A percentile compares a stretch with the other conserved stretches of the same genome.
Conservation (phyloP, 2,797 vertebrate genomes). For the Leptodactylus fallax region DNA sequence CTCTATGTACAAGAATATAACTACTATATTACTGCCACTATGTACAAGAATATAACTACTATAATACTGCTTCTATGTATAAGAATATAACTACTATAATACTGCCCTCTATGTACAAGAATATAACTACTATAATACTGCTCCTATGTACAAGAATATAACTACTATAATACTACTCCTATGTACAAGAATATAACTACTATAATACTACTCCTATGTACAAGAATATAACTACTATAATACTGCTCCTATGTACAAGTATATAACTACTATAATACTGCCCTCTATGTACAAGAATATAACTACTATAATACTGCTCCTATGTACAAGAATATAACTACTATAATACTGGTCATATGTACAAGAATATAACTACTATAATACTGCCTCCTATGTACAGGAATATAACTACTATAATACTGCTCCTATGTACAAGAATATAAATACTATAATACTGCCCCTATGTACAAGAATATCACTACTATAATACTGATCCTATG, state of each 20-base stretch:
- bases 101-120: background rate
- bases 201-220: background rate
- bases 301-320: background rate
- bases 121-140: background rate
- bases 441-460: slow-evolving; percentile 2
- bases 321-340: background rate
- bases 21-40: background rate
- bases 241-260: background rate
- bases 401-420: slow-evolving; percentile 13
- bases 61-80: background rate
- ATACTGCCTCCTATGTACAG: background rate
- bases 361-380: background rate
- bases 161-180: slow-evolving; percentile 5
- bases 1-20: background rate
- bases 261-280: background rate
- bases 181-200: background rate
- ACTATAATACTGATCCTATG: background rate
- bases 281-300: background rate
- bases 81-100: background rate
- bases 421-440: background rate
- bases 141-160: background rate
- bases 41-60: slow-evolving; percentile 3
- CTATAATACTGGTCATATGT: background rate
- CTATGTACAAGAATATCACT: background rate
- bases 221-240: slow-evolving; percentile 10